Base-by-base conservation (phyloP, 2,888 invertebrate genomes). In the Formica aserva region DNA sequence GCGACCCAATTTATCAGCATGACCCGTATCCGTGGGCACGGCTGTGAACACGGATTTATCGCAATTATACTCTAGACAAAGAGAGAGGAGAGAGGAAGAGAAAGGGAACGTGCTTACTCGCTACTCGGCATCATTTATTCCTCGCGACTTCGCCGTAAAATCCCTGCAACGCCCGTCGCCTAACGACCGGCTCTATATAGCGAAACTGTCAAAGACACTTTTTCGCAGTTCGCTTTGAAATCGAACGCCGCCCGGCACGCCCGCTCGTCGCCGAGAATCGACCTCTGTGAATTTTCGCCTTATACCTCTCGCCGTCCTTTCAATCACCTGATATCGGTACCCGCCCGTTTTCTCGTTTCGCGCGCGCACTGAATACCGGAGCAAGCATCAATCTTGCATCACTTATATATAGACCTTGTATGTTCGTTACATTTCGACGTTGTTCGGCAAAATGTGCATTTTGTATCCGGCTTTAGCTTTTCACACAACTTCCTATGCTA, bases 1-100 rank as follows among this genome's bases (percentile, higher is more conserved):
- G 81, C 80, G 55, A 83, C 63, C 63, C 69, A 80, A 78, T 80
- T 83, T 83, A 69, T 82, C 66, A 52, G 83, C 69, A 38, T 80
- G 78, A 69, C 66, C 81, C 67, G 83, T 65, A 69, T 71, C 81
- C 83, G 72, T 22, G 52, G 52, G 67, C 77, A 48, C 67, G 78
- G 63, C 38, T 57, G 48, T 18, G 78, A 83, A 41, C 78, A 32
- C 65, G 78, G 78, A 78, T 78, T 72, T 78, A 69, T 78, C 67
- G 78, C 69, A 78, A 83, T 83, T 67, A 60, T 83, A 63, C 52
- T 52, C 15, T 55, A 57, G 82, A 82, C 77, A 82, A 82, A 82
- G 29, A 26, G 52, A 18, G 9, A 11, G 41, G 8, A 38, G 57
- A 57, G 11, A 41, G 41, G 13, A 15, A 15, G 66, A 45, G 26